Evolutionary conservation across 2,888 invertebrate species (phyloP).

Genomic region (Metellina segmentata): DNA sequence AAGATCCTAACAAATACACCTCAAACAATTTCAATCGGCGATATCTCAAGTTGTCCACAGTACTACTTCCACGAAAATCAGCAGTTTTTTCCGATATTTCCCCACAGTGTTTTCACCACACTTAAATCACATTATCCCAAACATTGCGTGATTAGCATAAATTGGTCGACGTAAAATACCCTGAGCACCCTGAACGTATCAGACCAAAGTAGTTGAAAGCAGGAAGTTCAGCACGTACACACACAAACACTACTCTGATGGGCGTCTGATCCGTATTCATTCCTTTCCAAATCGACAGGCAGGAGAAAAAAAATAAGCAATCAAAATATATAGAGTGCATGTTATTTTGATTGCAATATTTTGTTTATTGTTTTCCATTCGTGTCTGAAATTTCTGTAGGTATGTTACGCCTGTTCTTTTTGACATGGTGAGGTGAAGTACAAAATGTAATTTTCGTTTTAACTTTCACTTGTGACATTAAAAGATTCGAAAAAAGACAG

Average conservation of each 20-base stretch:
- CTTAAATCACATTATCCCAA: neutral
- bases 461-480: neutral
- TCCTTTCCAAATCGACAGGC: slow-evolving; percentile 21
- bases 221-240: slow-evolving; percentile 29
- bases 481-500: neutral
- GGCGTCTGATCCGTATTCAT: slow-evolving; percentile 3
- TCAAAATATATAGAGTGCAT: neutral
- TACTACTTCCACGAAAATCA: neutral
- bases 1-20: neutral
- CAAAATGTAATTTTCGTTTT: neutral
- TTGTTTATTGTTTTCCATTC: neutral
- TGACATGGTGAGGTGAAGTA: neutral
- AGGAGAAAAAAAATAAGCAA: slow-evolving; percentile 9
- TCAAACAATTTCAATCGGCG: neutral
- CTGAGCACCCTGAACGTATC: neutral
- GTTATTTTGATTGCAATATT: neutral
- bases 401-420: neutral
- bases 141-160: slow-evolving; percentile 13
- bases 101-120: neutral
- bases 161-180: neutral
- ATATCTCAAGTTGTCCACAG: slow-evolving; percentile 4
- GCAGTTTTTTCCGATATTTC: neutral
- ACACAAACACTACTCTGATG: neutral
- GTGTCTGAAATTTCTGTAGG: slow-evolving; percentile 7
- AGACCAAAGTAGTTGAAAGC: neutral